phyloP scores from a whole-genome alignment of 2,888 invertebrate species.

The Trachelus troglodyta region DNA sequence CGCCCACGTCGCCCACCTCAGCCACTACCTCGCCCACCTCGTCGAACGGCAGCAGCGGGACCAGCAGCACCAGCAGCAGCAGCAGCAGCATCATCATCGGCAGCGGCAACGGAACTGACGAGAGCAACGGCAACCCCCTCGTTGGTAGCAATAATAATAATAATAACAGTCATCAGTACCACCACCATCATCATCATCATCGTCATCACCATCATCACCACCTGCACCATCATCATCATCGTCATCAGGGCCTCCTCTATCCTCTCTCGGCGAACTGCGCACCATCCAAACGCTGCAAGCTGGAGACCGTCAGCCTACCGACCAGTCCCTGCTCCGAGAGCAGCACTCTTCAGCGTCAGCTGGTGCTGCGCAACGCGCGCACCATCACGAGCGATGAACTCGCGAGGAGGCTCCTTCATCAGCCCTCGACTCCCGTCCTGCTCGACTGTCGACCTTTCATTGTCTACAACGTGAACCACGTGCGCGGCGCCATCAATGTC shows the following conservation, averaged over 20 bases:
- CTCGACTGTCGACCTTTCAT: constrained; percentile 79
- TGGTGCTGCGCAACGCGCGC: constrained; percentile 69
- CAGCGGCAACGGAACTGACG: constrained; percentile 5
- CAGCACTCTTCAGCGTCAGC: constrained; percentile 68
- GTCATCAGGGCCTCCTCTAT: constrained; percentile 30
- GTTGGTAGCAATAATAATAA: constrained; percentile 15
- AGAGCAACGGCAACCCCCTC: constrained; percentile 12
- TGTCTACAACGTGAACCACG: constrained; percentile 77
- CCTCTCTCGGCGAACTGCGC: constrained; percentile 41
- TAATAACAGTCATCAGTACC: constrained; percentile 13
- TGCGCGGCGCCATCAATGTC: constrained; percentile 77
- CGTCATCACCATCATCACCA: constrained; percentile 18
- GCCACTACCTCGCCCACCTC: constrained; percentile 13
- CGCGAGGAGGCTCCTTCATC: constrained; percentile 61
- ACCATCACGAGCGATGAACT: constrained; percentile 69
- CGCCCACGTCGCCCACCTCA: constrained; percentile 49
- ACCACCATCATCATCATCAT: constrained; percentile 17
- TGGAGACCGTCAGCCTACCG: constrained; percentile 68
- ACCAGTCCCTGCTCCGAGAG: constrained; percentile 71
- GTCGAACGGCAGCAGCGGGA: constrained; percentile 40
- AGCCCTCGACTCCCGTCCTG: constrained; percentile 58
- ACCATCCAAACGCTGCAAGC: constrained; percentile 69
- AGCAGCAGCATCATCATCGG: constrained; percentile 23
- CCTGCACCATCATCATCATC: constrained; percentile 26
- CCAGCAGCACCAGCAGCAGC: constrained; percentile 30